phyloP scores from a whole-genome alignment of 2,113 vertebrate genomes.

The Euleptes europaea region DNA sequence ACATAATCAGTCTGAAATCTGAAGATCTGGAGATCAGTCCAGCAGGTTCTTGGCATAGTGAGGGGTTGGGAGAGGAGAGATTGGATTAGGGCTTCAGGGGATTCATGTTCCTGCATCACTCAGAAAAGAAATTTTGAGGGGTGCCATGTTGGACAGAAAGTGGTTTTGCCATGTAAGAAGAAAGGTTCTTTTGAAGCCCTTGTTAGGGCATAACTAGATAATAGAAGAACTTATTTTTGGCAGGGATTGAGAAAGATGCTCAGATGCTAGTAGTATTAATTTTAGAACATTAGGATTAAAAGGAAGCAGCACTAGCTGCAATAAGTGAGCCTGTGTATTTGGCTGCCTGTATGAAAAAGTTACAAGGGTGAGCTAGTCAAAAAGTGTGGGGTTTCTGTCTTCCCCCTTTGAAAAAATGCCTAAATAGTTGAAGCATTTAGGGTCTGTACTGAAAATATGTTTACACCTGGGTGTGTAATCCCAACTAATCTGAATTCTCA shows the following conservation, averaged over 20 bases:
- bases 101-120: neutral
- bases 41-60: neutral
- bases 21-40: neutral
- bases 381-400: slow-evolving; percentile 41
- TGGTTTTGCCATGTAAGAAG: neutral
- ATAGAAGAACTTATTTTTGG: neutral
- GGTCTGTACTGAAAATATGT: slow-evolving; percentile 58
- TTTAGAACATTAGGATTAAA: slow-evolving; percentile 57
- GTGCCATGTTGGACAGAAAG: too few relatives aligned
- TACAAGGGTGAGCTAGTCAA: slow-evolving; percentile 43
- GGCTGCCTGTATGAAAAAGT: slow-evolving; percentile 43
- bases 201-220: neutral
- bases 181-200: neutral
- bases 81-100: neutral
- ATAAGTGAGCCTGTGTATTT: slow-evolving; percentile 55
- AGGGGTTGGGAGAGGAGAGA: neutral
- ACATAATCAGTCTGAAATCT: neutral
- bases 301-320: slow-evolving; percentile 45
- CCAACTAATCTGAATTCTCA: slow-evolving; percentile 39
- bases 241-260: neutral
- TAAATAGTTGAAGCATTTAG: slow-evolving; percentile 59
- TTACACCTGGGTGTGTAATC: slow-evolving; percentile 63
- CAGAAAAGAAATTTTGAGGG: too few relatives aligned
- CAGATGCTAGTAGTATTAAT: slow-evolving; percentile 3
- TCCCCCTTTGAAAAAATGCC: slow-evolving; percentile 19